phyloP scores from a whole-genome alignment of 2,797 vertebrate species.

The Rhincodon typus region DNA sequence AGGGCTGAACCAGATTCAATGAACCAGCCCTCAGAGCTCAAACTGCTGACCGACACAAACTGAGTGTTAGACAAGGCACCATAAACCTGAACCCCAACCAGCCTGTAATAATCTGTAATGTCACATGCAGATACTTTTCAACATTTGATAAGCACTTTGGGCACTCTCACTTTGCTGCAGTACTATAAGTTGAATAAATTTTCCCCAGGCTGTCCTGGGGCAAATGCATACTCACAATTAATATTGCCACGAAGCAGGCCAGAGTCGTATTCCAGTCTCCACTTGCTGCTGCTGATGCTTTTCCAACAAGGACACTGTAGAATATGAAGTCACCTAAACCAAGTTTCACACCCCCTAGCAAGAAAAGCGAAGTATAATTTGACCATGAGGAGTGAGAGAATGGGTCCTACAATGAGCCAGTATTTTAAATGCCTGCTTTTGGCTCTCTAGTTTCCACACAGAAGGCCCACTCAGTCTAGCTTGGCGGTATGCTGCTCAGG shows the following conservation, averaged over 20 bases:
- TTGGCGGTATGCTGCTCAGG: too few relatives aligned
- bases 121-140: background rate
- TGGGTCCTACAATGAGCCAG: background rate
- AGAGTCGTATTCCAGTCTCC: slow-evolving; percentile 98
- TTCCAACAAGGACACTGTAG: slow-evolving; percentile 97
- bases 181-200: background rate
- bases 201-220: background rate
- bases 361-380: slow-evolving; percentile 44
- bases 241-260: slow-evolving; percentile 94
- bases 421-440: background rate
- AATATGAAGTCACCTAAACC: slow-evolving; percentile 98
- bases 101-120: background rate
- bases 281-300: slow-evolving; percentile 89
- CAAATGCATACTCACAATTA: slow-evolving; percentile 78
- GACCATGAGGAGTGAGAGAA: background rate
- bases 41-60: background rate
- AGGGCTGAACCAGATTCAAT: background rate
- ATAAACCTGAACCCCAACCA: background rate
- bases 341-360: slow-evolving; percentile 88
- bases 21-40: background rate
- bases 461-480: background rate
- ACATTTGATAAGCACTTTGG: background rate
- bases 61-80: background rate
- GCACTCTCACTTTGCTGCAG: background rate
- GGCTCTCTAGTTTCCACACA: background rate